Base-by-base conservation (phyloP, 2,113 vertebrate species). In the Micromys minutus region DNA sequence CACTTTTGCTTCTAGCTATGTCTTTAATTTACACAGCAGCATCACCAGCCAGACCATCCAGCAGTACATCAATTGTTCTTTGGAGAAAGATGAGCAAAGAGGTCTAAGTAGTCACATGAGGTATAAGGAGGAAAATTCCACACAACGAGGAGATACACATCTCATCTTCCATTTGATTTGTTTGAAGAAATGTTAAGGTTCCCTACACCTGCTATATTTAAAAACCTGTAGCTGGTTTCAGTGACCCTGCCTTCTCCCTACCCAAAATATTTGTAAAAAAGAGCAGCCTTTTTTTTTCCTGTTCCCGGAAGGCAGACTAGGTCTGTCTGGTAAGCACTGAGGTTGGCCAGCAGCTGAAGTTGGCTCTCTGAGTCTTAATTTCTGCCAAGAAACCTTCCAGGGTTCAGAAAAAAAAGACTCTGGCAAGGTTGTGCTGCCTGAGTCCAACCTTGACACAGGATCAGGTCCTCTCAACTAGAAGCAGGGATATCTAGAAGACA, bases 1-100 rank as follows among this genome's bases (percentile, higher is more conserved):
- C 92, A 4, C 7, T 90, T 93, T 65, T 50, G 42, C 85, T 93
- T 91, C 69, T 77, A 84, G 47, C 80, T 87, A 13, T 91, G 7
- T 16, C 31, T 87, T 63, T 91, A 31, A 80, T 79, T 93, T 96
- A 45, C 0, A 91, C 31, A 45, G 42, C 67, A 83, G 22, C 87
- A 11, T 36, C 63, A 45, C 26, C 87, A 80, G 50, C 31, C 26
- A 36, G 52, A n/a, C 87, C 15, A 74, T 5, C 31, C n/a, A 65
- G 4, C 39, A 85, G 16, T 81, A 39, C 19, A 67, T 67, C 26
- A 24, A n/a, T 19, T 76, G 84, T 81, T 50, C 17, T 31, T 93
- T 87, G 59, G 50, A 92, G 17, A 83, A 34, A 21, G 88, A 57
- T 36, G 75, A 87, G 71, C 52, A 71, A 87, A 24, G 75, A 6